phyloP scores from a whole-genome alignment of 2,113 vertebrate species.

The Eolophus roseicapilla region DNA sequence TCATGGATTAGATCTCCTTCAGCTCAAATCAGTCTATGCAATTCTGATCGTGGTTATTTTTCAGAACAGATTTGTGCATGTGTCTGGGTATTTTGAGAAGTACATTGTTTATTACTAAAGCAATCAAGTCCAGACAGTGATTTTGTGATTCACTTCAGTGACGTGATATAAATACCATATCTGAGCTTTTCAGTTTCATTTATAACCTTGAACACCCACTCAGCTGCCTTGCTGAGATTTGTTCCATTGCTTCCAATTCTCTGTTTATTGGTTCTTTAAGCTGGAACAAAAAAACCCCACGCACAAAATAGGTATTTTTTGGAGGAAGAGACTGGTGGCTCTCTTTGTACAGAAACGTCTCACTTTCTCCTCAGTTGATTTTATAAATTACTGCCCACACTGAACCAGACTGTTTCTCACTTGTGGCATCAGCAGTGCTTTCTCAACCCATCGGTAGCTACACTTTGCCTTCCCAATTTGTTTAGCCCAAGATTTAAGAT shows the following conservation, averaged over 20 bases:
- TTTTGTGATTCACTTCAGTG: slow-evolving; percentile 10
- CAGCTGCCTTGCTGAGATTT: background rate
- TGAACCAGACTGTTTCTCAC: slow-evolving; percentile 11
- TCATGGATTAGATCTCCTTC: background rate
- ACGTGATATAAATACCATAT: background rate
- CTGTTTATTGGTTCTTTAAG: background rate
- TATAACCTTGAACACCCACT: background rate
- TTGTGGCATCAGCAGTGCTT: background rate
- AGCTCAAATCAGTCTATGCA: background rate
- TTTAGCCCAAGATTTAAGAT: slow-evolving; percentile 20
- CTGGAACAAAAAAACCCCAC: background rate
- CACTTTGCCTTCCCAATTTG: slow-evolving; percentile 1
- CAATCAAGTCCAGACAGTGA: background rate
- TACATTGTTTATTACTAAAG: background rate
- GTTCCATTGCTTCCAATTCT: background rate
- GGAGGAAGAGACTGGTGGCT: slow-evolving; percentile 6
- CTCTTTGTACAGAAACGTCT: background rate
- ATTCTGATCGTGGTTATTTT: background rate
- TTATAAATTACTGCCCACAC: slow-evolving; percentile 33
- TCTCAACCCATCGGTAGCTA: background rate
- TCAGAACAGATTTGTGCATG: background rate
- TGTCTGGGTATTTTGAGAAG: background rate
- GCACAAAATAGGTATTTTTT: background rate
- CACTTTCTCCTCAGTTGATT: background rate
- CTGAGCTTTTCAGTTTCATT: background rate